Evolutionary conservation across 1,140 invertebrate genomes (phyloP), one percentile per base, ranked within the genome.

Genomic region (Catajapyx aquilonaris): DNA sequence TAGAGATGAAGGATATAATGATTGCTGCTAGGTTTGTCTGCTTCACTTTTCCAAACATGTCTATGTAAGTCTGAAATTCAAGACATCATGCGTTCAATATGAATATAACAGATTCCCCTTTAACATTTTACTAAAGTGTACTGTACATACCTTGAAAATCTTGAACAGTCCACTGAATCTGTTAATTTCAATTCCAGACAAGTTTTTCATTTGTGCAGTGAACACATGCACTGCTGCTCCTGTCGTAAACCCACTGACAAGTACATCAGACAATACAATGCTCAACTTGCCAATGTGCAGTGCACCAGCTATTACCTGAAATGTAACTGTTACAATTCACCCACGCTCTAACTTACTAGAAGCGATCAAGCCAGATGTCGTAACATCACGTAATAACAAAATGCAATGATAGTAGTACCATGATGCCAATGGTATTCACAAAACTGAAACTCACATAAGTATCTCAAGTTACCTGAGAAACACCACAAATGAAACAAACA

Each of bases 201-300:
- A 61, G 54, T 86, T 77, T 52, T 85, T 86, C 2, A 93, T 57
- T 60, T 94, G 88, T 3, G 85, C 88, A 0, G 75, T 73, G n/a
- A 88, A 59, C 10, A 94, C 87, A 48, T 91, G 81, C 37, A 90
- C 59, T 0, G 85, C 83, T 2, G 86, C 83, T 1, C 77, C 86
- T 0, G 85, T 88, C 1, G 85, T 93, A 52, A 93, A 91, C 1
- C 84, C 85, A 44, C 74, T 85, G 1, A 94, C 78, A 41, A 95
- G 64, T 1, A 83, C 78, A 49, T 93, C 85, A 1, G 83, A 86
- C 5, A 95, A 62, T 23, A 93, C 64, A 0, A 79, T 71, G 10
- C 79, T 76, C 39, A 93, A 64, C 19, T 77, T 72, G 3, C 88
- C 88, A 36, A 94, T 58, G 17, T 76, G 65, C 11, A 88, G 61